Percentiles rank a stretch among this genome's conserved stretches.
Evolutionary conservation across 2,888 invertebrate genomes (phyloP).

Genomic region (Deilephila porcellus): DNA sequence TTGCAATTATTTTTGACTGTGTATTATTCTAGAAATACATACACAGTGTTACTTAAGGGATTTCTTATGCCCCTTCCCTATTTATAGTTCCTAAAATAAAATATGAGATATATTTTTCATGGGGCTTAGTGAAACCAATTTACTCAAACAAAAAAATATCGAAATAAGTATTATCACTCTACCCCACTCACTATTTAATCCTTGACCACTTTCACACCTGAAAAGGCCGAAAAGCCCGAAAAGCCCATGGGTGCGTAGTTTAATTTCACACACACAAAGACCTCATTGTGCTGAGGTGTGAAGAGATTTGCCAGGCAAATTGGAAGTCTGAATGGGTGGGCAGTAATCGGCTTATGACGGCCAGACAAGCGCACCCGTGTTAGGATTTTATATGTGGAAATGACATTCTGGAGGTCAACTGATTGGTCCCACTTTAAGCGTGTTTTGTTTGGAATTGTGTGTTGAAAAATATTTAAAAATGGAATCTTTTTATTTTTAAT

Average conservation of each 20-base stretch:
- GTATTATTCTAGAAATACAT: too few relatives aligned
- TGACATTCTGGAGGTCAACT: slow-evolving; percentile 10
- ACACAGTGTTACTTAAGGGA: too few relatives aligned
- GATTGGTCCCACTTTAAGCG: not conserved
- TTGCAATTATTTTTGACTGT: too few relatives aligned
- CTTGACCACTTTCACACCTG: slow-evolving; percentile 22
- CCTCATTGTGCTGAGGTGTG: slow-evolving; percentile 59
- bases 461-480: not conserved
- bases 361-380: slow-evolving; percentile 23
- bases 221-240: slow-evolving; percentile 20
- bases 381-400: slow-evolving; percentile 27
- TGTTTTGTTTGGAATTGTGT: not conserved
- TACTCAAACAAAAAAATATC: not conserved
- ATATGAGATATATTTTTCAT: too few relatives aligned
- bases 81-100: too few relatives aligned
- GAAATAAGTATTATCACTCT: not conserved
- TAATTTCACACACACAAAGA: slow-evolving; percentile 64
- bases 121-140: not conserved
- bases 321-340: slow-evolving; percentile 58
- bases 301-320: slow-evolving; percentile 72
- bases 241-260: slow-evolving; percentile 45
- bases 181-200: slow-evolving; percentile 9
- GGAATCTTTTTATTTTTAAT: not conserved
- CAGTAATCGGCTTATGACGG: slow-evolving; percentile 69
- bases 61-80: too few relatives aligned